Conservation (phyloP, 2,113 vertebrate genomes). For the Hiodon alosoides region DNA sequence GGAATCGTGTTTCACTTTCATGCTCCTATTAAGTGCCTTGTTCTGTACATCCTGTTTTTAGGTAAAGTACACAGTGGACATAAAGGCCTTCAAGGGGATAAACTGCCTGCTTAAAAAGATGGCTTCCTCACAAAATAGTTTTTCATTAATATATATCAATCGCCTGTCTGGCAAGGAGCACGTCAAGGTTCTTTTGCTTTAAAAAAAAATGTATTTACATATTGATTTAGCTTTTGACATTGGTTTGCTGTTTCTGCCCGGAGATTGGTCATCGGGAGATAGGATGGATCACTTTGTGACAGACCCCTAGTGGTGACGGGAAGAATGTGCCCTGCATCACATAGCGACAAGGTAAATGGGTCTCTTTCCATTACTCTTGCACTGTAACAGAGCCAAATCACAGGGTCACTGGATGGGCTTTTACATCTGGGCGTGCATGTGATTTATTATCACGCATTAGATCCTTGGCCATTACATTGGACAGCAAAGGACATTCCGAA, state of each 20-base stretch:
- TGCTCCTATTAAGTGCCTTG: background rate
- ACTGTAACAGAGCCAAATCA: conserved; percentile 44
- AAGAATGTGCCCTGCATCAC: conserved; percentile 28
- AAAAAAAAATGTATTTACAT: conserved; percentile 17
- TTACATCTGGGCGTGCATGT: conserved; percentile 48
- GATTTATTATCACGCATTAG: conserved; percentile 57
- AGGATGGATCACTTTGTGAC: conserved; percentile 11
- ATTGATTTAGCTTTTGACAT: conserved; percentile 18
- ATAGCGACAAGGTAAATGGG: conserved; percentile 53
- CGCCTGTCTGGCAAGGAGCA: conserved; percentile 25
- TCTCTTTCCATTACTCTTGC: conserved; percentile 61
- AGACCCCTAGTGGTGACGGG: background rate
- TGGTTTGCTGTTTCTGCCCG: conserved; percentile 17
- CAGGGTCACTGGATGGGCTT: conserved; percentile 59
- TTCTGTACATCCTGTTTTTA: background rate
- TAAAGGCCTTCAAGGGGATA: background rate
- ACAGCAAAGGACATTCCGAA: conserved; percentile 56
- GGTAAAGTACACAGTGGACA: background rate
- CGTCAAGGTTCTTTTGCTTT: conserved; percentile 23
- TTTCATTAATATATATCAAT: conserved; percentile 38
- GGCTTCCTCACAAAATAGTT: conserved; percentile 11
- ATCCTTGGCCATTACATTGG: conserved; percentile 53
- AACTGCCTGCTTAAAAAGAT: background rate
- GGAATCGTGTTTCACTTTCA: background rate
- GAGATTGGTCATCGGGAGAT: conserved; percentile 14